These are phyloP conservation scores for Fregata magnificens DNA, from an alignment of 2,113 vertebrate species.

Conservation along the genomic window DNA sequence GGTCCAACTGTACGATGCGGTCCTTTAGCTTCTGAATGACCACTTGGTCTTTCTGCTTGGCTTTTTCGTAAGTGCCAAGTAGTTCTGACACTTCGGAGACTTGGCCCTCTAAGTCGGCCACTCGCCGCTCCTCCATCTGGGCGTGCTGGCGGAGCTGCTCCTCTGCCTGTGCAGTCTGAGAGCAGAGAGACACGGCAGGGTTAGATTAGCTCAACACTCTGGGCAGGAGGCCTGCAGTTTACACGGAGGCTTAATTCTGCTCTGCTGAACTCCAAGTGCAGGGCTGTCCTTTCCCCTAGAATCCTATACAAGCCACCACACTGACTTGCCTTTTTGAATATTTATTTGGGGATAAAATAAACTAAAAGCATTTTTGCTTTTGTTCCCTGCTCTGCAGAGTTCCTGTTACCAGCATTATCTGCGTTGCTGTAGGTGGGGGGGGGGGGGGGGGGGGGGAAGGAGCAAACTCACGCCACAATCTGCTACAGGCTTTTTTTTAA, in stretches of 20 bases:
- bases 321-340: background rate
- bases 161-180: slow-evolving; percentile 80
- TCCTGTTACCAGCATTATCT: background rate
- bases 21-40: slow-evolving; percentile 85
- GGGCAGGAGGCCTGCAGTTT: no score
- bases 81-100: slow-evolving; percentile 87
- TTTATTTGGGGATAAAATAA: background rate
- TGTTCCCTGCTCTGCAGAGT: background rate
- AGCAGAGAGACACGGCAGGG: background rate
- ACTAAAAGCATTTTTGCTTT: background rate
- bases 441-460: background rate
- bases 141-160: slow-evolving; percentile 81
- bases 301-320: accelerated
- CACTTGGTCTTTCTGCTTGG: slow-evolving; percentile 86
- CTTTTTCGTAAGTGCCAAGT: slow-evolving; percentile 85
- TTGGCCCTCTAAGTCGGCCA: slow-evolving; percentile 84
- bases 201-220: accelerated
- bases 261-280: background rate
- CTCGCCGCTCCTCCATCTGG: slow-evolving; percentile 83
- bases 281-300: accelerated
- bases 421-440: background rate
- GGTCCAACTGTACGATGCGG: slow-evolving; percentile 86
- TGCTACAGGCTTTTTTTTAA: background rate
- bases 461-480: background rate
- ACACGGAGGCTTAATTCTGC: background rate